A percentile compares a stretch with the other conserved stretches of the same genome.
Conservation (phyloP, 2,797 vertebrate genomes). For the Enteromius mattozi region DNA sequence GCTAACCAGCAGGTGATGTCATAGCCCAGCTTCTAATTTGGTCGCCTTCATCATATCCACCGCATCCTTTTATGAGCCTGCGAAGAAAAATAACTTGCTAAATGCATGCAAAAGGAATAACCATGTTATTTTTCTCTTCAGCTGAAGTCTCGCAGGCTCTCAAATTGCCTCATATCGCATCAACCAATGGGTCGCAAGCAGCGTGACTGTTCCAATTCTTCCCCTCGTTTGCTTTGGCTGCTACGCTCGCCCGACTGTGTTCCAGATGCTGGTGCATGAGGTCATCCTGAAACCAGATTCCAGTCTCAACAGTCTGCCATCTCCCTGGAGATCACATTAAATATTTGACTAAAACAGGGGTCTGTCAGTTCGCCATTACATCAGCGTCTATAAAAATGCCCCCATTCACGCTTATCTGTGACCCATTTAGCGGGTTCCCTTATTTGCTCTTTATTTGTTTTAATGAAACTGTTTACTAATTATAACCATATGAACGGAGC, state of each 20-base stretch:
- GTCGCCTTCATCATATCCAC: slow-evolving; percentile 25
- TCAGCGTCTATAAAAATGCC: slow-evolving; percentile 40
- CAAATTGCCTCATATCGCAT: slow-evolving; percentile 19
- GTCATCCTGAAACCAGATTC: slow-evolving; percentile 53
- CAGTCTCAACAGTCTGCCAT: slow-evolving; percentile 47
- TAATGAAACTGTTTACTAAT: slow-evolving; percentile 10
- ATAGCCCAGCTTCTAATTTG: slow-evolving; percentile 49
- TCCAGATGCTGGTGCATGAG: slow-evolving; percentile 55
- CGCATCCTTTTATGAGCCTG: slow-evolving; percentile 33
- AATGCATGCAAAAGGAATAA: not conserved
- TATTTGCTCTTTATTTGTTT: not conserved
- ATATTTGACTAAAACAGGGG: slow-evolving; percentile 35
- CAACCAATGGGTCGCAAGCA: slow-evolving; percentile 17
- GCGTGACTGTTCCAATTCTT: slow-evolving; percentile 19
- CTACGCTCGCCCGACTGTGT: slow-evolving; percentile 34
- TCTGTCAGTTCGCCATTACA: slow-evolving; percentile 36
- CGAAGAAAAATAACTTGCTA: slow-evolving; percentile 1
- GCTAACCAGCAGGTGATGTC: slow-evolving; percentile 53
- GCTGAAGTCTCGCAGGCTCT: slow-evolving; percentile 21
- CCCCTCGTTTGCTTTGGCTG: slow-evolving; percentile 54
- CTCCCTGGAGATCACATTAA: slow-evolving; percentile 51
- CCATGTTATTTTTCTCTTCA: slow-evolving; percentile 22
- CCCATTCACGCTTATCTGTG: slow-evolving; percentile 40
- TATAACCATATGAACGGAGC: not conserved
- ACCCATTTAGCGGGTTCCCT: not conserved